phyloP scores from a whole-genome alignment of 2,888 invertebrate species.

The Eurytoma californica region DNA sequence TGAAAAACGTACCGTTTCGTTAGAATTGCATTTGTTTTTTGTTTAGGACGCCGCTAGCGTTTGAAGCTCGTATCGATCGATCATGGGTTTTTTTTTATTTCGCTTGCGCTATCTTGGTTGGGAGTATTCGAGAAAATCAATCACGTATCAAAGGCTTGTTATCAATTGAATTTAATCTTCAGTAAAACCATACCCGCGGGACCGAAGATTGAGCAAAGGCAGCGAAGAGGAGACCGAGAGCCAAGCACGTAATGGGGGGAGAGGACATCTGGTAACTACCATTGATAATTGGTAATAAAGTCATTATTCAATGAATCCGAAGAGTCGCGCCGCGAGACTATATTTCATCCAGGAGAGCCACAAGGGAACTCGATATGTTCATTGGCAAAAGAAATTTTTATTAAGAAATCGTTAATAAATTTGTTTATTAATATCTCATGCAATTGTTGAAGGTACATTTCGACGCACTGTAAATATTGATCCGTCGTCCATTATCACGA shows the following conservation, averaged over 20 bases:
- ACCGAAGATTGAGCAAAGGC: background rate
- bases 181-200: background rate
- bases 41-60: background rate
- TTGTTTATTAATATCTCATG: too few species aligned
- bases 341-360: slow-evolving; percentile 1
- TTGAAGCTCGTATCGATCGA: slow-evolving; percentile 20
- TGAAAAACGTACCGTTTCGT: slow-evolving; percentile 69
- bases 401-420: too few species aligned
- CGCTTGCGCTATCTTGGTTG: background rate
- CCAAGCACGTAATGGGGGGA: slow-evolving; percentile 37
- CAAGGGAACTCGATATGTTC: slow-evolving; percentile 42
- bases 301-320: slow-evolving; percentile 51
- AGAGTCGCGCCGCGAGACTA: slow-evolving; percentile 21
- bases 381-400: slow-evolving; percentile 28
- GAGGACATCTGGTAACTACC: slow-evolving; percentile 9
- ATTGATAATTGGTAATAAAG: slow-evolving; percentile 56
- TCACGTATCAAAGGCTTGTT: background rate
- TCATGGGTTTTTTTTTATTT: background rate
- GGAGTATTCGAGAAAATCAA: background rate
- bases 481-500: too few species aligned
- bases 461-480: too few species aligned
- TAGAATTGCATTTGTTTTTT: background rate
- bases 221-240: background rate
- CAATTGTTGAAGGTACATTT: background rate
- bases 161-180: background rate